These are phyloP conservation scores for Bombus cullumanus DNA, from an alignment of 1,140 invertebrate species.

Conservation along the genomic window DNA sequence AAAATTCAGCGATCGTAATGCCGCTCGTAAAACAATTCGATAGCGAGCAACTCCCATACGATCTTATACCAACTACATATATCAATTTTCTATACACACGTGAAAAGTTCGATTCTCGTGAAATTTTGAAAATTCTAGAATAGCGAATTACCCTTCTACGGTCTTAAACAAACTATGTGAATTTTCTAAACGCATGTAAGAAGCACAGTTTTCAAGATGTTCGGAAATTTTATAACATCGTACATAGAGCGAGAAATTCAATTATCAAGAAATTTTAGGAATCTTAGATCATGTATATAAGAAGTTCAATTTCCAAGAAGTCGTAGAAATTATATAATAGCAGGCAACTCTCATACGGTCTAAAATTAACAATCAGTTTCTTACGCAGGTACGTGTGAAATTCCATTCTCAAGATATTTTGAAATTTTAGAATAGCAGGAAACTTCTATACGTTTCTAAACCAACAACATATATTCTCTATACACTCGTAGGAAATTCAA, in stretches of 20 bases:
- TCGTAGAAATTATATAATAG: neutral
- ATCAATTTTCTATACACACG: neutral
- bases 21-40: constrained; percentile 37
- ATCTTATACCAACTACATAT: neutral
- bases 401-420: neutral
- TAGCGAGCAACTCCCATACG: neutral
- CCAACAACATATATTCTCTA: neutral
- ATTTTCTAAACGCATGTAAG: neutral
- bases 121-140: neutral
- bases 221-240: neutral
- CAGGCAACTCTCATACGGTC: neutral
- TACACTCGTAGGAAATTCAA: neutral
- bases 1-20: constrained; percentile 37
- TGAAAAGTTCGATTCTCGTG: neutral
- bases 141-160: neutral
- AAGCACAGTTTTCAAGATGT: neutral
- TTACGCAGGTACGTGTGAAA: too few species aligned
- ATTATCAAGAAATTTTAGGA: neutral
- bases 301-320: neutral
- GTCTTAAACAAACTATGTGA: neutral
- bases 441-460: neutral
- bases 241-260: too few species aligned
- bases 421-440: neutral
- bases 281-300: neutral
- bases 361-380: neutral